Percentiles rank a stretch among this genome's conserved stretches.
Conservation (phyloP, 2,888 invertebrate species). For the Cyclophora albipunctata region DNA sequence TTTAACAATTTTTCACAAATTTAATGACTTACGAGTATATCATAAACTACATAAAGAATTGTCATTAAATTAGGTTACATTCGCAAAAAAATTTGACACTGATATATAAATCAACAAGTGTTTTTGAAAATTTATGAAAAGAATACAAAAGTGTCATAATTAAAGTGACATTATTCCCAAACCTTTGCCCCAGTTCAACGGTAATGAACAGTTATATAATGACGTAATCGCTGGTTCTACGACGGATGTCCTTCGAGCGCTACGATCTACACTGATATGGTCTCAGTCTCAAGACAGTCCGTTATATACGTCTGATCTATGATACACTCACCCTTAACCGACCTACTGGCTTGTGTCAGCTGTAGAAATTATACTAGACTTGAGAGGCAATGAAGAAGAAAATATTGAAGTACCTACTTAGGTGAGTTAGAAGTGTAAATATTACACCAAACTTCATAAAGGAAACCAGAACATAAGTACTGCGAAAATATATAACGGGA, state of each 20-base stretch:
- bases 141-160: too few relatives aligned
- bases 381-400: not conserved
- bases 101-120: too few relatives aligned
- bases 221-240: constrained; percentile 66
- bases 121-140: too few relatives aligned
- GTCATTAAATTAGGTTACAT: too few relatives aligned
- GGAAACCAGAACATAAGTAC: too few relatives aligned
- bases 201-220: constrained; percentile 2
- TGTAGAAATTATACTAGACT: constrained; percentile 5
- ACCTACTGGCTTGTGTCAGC: constrained; percentile 65
- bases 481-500: too few relatives aligned
- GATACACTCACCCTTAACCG: constrained; percentile 68
- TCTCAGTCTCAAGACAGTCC: constrained; percentile 74
- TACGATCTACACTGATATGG: constrained; percentile 71
- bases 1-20: too few relatives aligned
- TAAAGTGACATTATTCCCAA: too few relatives aligned
- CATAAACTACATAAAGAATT: too few relatives aligned
- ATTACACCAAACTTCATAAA: not conserved
- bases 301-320: constrained; percentile 57
- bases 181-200: too few relatives aligned
- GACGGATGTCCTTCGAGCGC: constrained; percentile 56
- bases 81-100: too few relatives aligned
- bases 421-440: not conserved
- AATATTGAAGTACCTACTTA: not conserved
- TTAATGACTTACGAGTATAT: too few relatives aligned